These are phyloP conservation scores for Syngnathus typhle DNA, from an alignment of 2,113 vertebrate species.

Conservation along the genomic window DNA sequence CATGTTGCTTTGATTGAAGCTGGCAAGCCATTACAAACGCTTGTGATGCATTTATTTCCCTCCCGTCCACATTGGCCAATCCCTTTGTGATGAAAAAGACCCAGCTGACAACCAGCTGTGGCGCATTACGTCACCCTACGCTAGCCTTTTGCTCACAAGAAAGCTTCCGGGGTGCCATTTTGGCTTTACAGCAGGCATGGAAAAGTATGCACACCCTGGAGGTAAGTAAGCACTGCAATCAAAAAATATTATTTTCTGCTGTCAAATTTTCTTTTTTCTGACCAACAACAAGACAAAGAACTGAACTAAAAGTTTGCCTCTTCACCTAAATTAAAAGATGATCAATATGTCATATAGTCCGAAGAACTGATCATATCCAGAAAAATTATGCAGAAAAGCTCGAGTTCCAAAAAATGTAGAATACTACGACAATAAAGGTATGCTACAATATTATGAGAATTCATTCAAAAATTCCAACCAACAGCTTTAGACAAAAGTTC, in stretches of 20 bases:
- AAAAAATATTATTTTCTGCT: no score
- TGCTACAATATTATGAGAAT: no score
- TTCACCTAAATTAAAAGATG: no score
- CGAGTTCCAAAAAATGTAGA: not conserved
- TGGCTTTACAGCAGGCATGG: no score
- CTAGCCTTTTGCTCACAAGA: not conserved
- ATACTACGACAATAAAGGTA: not conserved
- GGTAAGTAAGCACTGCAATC: not conserved
- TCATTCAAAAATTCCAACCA: not conserved
- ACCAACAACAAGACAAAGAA: no score
- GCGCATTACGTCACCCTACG: not conserved
- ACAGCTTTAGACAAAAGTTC: not conserved
- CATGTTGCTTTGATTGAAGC: constrained; percentile 40
- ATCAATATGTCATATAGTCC: no score
- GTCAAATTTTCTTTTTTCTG: no score
- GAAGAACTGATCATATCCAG: no score
- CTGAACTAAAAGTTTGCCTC: no score
- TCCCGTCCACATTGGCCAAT: not conserved
- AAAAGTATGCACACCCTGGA: not conserved
- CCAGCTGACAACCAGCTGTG: constrained; percentile 4
- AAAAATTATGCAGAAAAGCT: not conserved
- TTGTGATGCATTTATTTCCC: constrained; percentile 23
- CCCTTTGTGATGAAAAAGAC: not conserved
- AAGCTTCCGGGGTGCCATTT: not conserved
- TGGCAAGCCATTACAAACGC: constrained; percentile 35